A percentile compares a stretch with the other conserved stretches of the same genome.
These are phyloP conservation scores for Podiceps cristatus DNA, from an alignment of 2,113 vertebrate species.

Conservation along the genomic window DNA sequence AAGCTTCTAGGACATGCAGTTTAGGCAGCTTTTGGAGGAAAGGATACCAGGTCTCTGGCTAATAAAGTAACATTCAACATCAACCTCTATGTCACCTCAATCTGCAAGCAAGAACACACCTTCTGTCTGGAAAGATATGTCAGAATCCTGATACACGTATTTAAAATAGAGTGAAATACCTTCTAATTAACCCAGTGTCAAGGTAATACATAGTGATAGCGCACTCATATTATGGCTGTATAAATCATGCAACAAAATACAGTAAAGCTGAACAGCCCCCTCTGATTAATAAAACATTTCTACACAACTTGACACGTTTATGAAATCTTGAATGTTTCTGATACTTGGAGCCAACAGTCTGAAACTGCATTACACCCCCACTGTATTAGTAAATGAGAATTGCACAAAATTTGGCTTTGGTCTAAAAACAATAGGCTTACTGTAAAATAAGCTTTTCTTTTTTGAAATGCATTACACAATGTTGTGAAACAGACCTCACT, in stretches of 20 bases:
- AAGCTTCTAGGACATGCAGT: background rate
- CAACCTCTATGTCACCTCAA: background rate
- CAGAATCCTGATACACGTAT: background rate
- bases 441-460: background rate
- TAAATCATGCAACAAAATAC: constrained; percentile 14
- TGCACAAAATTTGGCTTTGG: background rate
- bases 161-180: background rate
- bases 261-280: background rate
- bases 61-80: background rate
- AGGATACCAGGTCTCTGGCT: background rate
- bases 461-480: background rate
- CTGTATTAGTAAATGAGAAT: background rate
- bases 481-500: background rate
- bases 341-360: background rate
- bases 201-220: background rate
- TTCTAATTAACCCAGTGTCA: background rate
- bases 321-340: background rate
- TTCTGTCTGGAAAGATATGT: background rate
- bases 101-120: background rate
- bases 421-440: background rate
- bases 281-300: background rate
- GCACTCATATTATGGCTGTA: background rate
- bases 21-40: background rate
- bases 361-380: background rate
- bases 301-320: background rate